Base-by-base conservation (phyloP, 2,113 vertebrate genomes). In the Brienomyrus longianalis region DNA sequence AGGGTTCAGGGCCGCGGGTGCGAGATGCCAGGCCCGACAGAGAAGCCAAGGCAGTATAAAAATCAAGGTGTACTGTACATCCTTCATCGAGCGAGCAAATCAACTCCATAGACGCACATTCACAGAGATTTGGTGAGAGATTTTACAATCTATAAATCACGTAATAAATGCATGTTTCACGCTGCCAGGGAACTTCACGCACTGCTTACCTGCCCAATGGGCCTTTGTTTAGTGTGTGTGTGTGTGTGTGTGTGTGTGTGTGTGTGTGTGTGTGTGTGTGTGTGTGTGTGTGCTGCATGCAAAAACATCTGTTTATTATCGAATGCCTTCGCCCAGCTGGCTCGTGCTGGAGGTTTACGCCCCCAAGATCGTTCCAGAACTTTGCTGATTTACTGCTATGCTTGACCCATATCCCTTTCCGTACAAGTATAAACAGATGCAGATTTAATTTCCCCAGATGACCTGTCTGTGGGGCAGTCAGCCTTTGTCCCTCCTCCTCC, bases 241-340 rank as follows among this genome's bases (percentile, higher is more conserved):
- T 15, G 84, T 66, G 59, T 66, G 59, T 27, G 59, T 52, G 23
- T 51, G 17, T 52, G 84, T 1, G 23, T 21, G 52, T 54, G 52
- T 54, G 54, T 21, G 19, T n/a, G 39, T 56, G 56, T 21, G 21
- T 47, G n/a, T n/a, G 54, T 23, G 21, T 10, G 66, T 59, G 54
- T 74, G 56, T 27, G 56, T 47, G 48, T 90, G 62, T 47, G 27
- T 80, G 39, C 70, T 87, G 48, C 8, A 45, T 51, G 21, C 47
- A 23, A 87, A 77, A 47, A 90, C 89, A 87, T 90, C 89, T 87
- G 84, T 86, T 90, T 87, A 51, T 90, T 87, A 90, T 89, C 83
- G 89, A 62, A 17, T 39, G 48, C 47, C 85, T 84, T 87, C 66
- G 23, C 59, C 89, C 62, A 19, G 50, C 54, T 90, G 89, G 85